phyloP scores from a whole-genome alignment of 2,797 vertebrate genomes.

The Lateolabrax maculatus region DNA sequence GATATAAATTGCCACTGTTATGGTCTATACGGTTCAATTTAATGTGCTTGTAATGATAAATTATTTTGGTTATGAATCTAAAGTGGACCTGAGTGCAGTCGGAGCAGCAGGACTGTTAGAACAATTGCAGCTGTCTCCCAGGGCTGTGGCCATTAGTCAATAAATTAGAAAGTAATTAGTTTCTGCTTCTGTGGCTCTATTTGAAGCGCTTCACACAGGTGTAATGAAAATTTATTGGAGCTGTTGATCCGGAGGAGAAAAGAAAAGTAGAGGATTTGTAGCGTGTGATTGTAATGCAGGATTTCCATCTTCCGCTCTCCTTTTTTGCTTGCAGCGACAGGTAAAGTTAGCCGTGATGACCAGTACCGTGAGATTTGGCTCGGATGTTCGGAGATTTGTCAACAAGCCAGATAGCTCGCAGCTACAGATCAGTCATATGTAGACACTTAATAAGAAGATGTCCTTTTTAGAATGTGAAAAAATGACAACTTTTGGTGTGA shows the following conservation, averaged over 20 bases:
- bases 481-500: constrained; percentile 17
- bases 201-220: constrained; percentile 88
- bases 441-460: constrained; percentile 16
- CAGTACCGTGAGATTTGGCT: constrained; percentile 38
- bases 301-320: constrained; percentile 72
- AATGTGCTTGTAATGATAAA: constrained; percentile 91
- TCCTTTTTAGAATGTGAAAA: constrained; percentile 30
- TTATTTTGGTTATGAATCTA: constrained; percentile 88
- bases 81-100: constrained; percentile 84
- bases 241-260: constrained; percentile 84
- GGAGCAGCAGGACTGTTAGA: constrained; percentile 85
- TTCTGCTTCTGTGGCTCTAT: constrained; percentile 90
- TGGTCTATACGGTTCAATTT: constrained; percentile 90
- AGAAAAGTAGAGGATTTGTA: constrained; percentile 82
- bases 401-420: constrained; percentile 37
- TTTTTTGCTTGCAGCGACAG: constrained; percentile 58
- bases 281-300: constrained; percentile 78
- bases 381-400: constrained; percentile 1
- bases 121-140: constrained; percentile 88
- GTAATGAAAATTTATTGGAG: constrained; percentile 89
- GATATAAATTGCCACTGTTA: constrained; percentile 88
- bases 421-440: constrained; percentile 44
- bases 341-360: constrained; percentile 60
- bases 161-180: constrained; percentile 92
- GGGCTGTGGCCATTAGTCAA: constrained; percentile 90